phyloP scores from a whole-genome alignment of 2,113 vertebrate species.

The Neoarius graeffei region DNA sequence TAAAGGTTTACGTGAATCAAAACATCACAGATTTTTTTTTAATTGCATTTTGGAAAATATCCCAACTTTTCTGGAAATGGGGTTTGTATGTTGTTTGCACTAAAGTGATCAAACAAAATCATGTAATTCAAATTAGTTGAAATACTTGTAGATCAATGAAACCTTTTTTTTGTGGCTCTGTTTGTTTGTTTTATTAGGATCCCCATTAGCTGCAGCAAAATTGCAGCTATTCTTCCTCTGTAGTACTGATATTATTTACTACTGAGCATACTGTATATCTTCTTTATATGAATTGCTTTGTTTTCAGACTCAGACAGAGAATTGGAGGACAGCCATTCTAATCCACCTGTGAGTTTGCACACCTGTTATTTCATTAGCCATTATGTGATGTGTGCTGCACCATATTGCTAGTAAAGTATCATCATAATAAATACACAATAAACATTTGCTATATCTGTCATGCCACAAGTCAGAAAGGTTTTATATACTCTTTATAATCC shows the following conservation, averaged over 20 bases:
- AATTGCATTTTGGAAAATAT: too few species aligned
- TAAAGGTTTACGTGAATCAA: too few species aligned
- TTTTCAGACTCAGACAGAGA: slow-evolving; percentile 73
- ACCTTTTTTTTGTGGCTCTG: not conserved
- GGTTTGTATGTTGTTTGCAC: not conserved
- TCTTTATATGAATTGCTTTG: not conserved
- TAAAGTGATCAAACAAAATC: not conserved
- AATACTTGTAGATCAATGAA: not conserved
- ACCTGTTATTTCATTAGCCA: not conserved
- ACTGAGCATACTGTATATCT: not conserved
- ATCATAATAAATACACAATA: not conserved
- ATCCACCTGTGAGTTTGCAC: slow-evolving; percentile 65
- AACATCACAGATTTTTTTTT: too few species aligned
- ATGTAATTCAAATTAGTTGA: not conserved
- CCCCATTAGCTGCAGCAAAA: too few species aligned
- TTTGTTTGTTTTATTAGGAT: too few species aligned
- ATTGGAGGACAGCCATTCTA: slow-evolving; percentile 69
- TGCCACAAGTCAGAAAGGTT: not conserved
- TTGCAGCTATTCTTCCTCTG: not conserved
- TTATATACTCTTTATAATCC: not conserved
- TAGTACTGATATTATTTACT: not conserved
- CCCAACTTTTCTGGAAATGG: too few species aligned
- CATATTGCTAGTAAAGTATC: not conserved
- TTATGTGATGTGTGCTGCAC: not conserved
- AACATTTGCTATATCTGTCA: not conserved